Base-by-base conservation (phyloP, 2,888 invertebrate species). In the Hirtodrosophila confusa region DNA sequence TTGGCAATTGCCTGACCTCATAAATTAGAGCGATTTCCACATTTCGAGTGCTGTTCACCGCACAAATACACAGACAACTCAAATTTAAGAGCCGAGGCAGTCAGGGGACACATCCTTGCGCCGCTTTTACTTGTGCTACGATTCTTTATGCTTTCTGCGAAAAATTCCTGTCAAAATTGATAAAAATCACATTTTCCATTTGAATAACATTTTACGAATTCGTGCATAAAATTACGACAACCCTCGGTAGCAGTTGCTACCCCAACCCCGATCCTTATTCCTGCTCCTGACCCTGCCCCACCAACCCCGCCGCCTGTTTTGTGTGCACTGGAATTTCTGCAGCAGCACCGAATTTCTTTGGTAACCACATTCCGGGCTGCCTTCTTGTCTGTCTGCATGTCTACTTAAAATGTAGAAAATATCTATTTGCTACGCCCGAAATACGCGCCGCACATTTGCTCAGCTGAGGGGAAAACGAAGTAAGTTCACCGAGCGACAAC, bases 111-210 rank as follows among this genome's bases (percentile, higher is more conserved):
- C 69, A 78, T 72, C 69, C 67, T 69, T 73, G 69, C 49, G 67
- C 73, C 53, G 62, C 57, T 40, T 69, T 68, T 63, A 41, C 55
- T 65, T 68, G 54, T 29, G 63, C 56, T 54, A 58, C 58, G 62
- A 49, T 69, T 48, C 73, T 78, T 73, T 83, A 68, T 75, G 71
- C 75, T 63, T 69, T 69, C 64, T 76, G 72, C 74, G 68, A 75
- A 79, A 84, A 86, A 86, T 86, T 89, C 79, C 88, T 90, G 90
- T 90, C 90, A 89, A 87, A 90, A 88, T 88, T 90, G 90, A 90
- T 90, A 90, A 90, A 90, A 90, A 90, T 90, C 90, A 90, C 86
- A 90, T 90, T 90, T 90, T 90, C 90, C 90, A 90, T 90, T 89
- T 88, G 90, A 90, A 89, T 89, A 87, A 88, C 85, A 89, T 89